These are phyloP conservation scores for Loxodonta africana DNA, from an alignment of 2,113 vertebrate genomes.

Conservation along the genomic window DNA sequence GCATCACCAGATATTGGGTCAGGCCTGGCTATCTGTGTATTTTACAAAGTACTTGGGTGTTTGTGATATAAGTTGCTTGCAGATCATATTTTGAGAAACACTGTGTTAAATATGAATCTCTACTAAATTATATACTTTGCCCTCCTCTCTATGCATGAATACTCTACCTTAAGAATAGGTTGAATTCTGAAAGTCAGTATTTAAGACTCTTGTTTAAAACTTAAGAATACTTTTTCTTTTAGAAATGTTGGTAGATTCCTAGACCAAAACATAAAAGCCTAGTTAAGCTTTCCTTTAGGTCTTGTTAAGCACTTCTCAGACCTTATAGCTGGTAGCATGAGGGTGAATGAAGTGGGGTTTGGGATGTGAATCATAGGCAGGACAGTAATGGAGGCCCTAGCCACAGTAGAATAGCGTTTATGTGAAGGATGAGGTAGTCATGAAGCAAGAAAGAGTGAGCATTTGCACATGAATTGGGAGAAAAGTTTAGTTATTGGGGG, in stretches of 20 bases:
- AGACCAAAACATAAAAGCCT: not conserved
- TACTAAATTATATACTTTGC: not conserved
- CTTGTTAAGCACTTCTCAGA: not conserved
- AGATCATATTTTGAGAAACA: not conserved
- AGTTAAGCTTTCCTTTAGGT: not conserved
- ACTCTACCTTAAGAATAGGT: not conserved
- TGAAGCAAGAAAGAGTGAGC: not conserved
- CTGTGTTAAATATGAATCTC: not conserved
- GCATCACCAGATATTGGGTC: not conserved
- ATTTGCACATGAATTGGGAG: not conserved
- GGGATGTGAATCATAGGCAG: not conserved
- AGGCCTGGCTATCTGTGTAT: not conserved
- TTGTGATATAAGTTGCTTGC: not conserved
- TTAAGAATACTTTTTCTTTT: not conserved
- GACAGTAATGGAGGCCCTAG: not conserved
- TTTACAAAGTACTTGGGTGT: not conserved
- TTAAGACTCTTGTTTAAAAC: conserved; percentile 7
- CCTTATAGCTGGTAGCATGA: too few species aligned
- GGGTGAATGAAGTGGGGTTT: not conserved
- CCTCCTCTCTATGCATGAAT: not conserved
- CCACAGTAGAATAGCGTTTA: not conserved
- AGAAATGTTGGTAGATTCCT: conserved; percentile 28
- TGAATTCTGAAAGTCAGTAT: not conserved
- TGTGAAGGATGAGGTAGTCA: not conserved
- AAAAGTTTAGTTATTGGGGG: not conserved